These are phyloP conservation scores for Macrotrachela quadricornifera DNA, from an alignment of 1,140 invertebrate genomes.

Conservation along the genomic window DNA sequence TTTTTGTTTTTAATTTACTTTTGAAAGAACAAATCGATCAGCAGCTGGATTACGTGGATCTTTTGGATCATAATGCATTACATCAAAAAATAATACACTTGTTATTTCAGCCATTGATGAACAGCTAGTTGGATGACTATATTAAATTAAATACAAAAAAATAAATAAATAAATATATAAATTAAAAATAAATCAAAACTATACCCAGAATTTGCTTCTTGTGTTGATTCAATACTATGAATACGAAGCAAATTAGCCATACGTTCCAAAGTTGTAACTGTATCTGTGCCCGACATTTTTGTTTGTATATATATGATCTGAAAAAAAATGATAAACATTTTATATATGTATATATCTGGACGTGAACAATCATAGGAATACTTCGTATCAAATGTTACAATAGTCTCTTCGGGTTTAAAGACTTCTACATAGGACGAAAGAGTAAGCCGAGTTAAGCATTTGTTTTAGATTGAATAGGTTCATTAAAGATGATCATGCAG, in stretches of 20 bases:
- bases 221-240: conserved; percentile 5
- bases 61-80: conserved; percentile 72
- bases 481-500: no score
- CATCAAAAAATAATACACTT: conserved; percentile 91
- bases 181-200: no score
- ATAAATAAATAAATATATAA: background rate
- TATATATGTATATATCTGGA: no score
- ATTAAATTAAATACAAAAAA: conserved; percentile 35
- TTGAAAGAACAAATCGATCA: conserved; percentile 87
- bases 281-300: conserved; percentile 31
- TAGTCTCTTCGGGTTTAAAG: no score
- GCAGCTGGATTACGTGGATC: conserved; percentile 61
- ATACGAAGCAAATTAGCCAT: conserved; percentile 6
- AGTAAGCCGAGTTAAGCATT: no score
- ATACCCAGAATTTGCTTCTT: conserved; percentile 5
- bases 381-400: no score
- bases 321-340: no score
- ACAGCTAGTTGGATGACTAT: conserved; percentile 95
- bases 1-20: conserved; percentile 32
- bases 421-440: no score
- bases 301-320: no score
- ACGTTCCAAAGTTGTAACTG: background rate
- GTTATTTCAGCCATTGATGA: conserved; percentile 92
- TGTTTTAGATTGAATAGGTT: no score
- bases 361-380: no score